Base-by-base conservation (phyloP, 2,113 vertebrate species). In the Ailurus styani region DNA sequence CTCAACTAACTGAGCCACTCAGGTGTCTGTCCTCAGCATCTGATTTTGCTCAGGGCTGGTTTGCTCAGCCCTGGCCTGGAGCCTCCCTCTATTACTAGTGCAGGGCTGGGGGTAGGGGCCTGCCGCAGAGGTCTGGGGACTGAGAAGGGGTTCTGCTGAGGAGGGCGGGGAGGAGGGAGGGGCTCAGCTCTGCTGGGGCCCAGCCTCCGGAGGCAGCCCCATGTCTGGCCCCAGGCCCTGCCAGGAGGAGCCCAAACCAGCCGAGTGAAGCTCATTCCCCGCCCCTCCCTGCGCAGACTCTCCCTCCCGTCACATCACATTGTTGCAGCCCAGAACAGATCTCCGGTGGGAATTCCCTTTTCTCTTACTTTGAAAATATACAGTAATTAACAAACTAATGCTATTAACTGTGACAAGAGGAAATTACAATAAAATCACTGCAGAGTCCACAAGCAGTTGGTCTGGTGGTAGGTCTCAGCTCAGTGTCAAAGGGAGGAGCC, bases 381-480 rank as follows among this genome's bases (percentile, higher is more conserved):
- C 96, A 97, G 95, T 98, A 98, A 98, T 98, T 98, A 98, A 98
- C 98, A 98, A 98, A 98, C 94, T 62, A 97, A 96, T 95, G 95
- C 97, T 98, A 98, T 98, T 98, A 98, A 97, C 97, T 75, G 78
- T 1, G 37, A 97, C 97, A 98, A 96, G 52, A 83, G 86, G 96
- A 98, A 98, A 98, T 96, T 94, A 94, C 94, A 97, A 95, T 96
- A 96, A 98, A 98, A 97, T 88, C 96, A 89, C 91, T 79, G 86
- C 88, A 20, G 93, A 89, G 97, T 97, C 95, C 94, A 91, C 34
- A 82, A 57, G 84, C 87, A 42, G 70, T 45, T 2, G 3, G 83
- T n/a, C n/a, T 50, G 64, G 82, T 50, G 6, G 78, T 57, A 83
- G 89, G 93, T 54, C 62, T 70, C n/a, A 11, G 84, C 93, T 81